Evolutionary conservation across 2,113 vertebrate genomes (phyloP).

Genomic region (Oryzias celebensis): DNA sequence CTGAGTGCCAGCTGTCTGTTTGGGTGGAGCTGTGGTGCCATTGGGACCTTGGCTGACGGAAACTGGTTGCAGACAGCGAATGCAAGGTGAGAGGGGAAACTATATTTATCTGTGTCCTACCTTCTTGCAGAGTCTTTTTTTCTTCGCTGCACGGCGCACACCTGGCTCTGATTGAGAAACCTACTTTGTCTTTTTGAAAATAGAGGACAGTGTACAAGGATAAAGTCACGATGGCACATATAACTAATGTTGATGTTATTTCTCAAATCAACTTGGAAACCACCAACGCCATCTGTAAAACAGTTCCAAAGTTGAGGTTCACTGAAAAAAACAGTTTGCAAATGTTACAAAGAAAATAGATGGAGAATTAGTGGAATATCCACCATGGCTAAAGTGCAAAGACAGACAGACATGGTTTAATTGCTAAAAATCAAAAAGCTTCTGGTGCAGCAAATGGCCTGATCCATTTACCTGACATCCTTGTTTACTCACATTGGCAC

Average conservation of each 20-base stretch:
- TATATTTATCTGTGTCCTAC: constrained; percentile 71
- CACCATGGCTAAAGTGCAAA: constrained; percentile 31
- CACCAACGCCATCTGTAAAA: constrained; percentile 28
- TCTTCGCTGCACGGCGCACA: constrained; percentile 21
- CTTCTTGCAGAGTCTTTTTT: constrained; percentile 27
- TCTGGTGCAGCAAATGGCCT: constrained; percentile 19
- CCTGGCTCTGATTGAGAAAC: constrained; percentile 29
- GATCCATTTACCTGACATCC: constrained; percentile 54
- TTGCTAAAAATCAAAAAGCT: constrained; percentile 48
- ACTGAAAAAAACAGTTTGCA: constrained; percentile 28
- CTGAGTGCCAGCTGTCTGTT: constrained; percentile 63
- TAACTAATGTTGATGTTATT: constrained; percentile 27
- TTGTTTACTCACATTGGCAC: constrained; percentile 26
- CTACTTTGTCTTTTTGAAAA: constrained; percentile 53
- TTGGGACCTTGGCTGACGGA: constrained; percentile 44
- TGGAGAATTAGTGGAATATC: constrained; percentile 47
- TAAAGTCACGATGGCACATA: constrained; percentile 29
- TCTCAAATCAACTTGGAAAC: constrained; percentile 25
- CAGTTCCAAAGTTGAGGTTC: constrained; percentile 28
- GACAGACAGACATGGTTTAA: constrained; percentile 41
- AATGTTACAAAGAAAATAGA: constrained; percentile 30
- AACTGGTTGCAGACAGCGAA: constrained; percentile 39
- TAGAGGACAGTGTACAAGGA: constrained; percentile 20
- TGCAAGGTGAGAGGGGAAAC: constrained; percentile 46
- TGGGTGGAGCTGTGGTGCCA: constrained; percentile 39